A percentile compares a stretch with the other conserved stretches of the same genome.
Evolutionary conservation across 2,888 invertebrate genomes (phyloP).

Genomic region (Archips crataeganus): DNA sequence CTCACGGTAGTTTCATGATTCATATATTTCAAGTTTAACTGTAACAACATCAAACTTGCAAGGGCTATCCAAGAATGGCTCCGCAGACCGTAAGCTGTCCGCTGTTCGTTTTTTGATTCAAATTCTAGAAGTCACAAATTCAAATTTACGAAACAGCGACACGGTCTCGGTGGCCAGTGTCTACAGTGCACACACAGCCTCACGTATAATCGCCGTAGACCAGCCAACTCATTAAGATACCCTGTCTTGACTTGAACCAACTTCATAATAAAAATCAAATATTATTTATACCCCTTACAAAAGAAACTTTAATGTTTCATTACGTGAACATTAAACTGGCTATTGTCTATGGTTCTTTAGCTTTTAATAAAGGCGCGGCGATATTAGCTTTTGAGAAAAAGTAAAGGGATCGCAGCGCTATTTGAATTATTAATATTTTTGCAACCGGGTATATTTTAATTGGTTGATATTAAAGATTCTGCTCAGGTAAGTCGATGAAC

Average conservation of each 20-base stretch:
- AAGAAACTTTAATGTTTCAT: constrained; percentile 16
- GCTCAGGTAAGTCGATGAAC: not conserved
- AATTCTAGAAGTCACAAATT: no score
- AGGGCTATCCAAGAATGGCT: no score
- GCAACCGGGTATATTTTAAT: constrained; percentile 10
- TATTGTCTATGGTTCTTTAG: constrained; percentile 3
- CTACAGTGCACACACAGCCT: no score
- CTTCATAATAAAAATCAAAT: constrained; percentile 1
- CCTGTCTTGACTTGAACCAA: not conserved
- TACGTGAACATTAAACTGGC: constrained; percentile 12
- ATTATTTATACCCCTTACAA: constrained; percentile 7
- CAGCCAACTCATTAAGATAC: not conserved
- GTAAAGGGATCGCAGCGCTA: constrained; percentile 8
- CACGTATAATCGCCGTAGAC: no score
- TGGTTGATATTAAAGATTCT: constrained; percentile 16
- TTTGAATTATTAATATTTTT: constrained; percentile 29
- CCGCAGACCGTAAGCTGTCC: no score
- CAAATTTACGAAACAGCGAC: no score
- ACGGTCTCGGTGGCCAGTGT: no score
- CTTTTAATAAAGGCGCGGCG: constrained; percentile 2
- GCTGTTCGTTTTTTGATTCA: no score
- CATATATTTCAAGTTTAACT: no score
- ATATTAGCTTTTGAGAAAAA: constrained; percentile 19
- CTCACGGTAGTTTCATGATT: no score
- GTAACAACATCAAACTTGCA: no score